Conservation (phyloP, 2,888 invertebrate genomes). For the Parascotia fuliginaria region DNA sequence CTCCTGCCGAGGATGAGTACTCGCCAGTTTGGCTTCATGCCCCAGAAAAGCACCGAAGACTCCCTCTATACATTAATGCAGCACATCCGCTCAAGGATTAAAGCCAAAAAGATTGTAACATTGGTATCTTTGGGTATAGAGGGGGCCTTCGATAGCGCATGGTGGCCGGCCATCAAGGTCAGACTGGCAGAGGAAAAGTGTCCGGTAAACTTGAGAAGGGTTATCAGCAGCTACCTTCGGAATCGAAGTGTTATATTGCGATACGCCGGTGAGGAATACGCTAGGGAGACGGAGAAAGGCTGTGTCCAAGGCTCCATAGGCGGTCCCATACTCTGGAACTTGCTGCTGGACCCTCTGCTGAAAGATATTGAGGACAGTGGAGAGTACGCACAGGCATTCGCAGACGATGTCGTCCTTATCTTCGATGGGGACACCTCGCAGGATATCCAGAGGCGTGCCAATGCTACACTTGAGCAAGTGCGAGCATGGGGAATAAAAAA, state of each 20-base stretch:
- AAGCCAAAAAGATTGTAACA: neutral
- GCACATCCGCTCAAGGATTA: neutral
- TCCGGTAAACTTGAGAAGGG: neutral
- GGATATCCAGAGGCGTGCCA: slow-evolving; percentile 17
- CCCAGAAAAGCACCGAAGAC: slow-evolving; percentile 6
- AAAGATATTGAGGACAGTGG: neutral
- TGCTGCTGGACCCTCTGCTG: neutral
- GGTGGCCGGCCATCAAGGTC: slow-evolving; percentile 1
- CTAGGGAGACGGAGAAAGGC: neutral
- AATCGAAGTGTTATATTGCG: neutral
- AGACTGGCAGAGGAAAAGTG: neutral
- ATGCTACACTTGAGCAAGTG: slow-evolving; percentile 10
- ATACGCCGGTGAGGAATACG: neutral
- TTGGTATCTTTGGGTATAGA: slow-evolving; percentile 9
- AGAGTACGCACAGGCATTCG: neutral
- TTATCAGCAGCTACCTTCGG: neutral
- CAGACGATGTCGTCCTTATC: neutral
- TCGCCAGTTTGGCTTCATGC: slow-evolving; percentile 9
- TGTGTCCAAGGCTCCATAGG: neutral
- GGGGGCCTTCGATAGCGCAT: slow-evolving; percentile 12
- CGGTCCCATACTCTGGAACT: neutral
- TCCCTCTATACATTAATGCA: slow-evolving; percentile 5
- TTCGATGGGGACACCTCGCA: neutral
- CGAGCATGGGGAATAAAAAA: slow-evolving; percentile 12
- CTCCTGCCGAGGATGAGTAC: neutral